Percentiles rank a stretch among this genome's conserved stretches.
phyloP scores from a whole-genome alignment of 2,888 invertebrate species.

The Phytoseiulus persimilis region DNA sequence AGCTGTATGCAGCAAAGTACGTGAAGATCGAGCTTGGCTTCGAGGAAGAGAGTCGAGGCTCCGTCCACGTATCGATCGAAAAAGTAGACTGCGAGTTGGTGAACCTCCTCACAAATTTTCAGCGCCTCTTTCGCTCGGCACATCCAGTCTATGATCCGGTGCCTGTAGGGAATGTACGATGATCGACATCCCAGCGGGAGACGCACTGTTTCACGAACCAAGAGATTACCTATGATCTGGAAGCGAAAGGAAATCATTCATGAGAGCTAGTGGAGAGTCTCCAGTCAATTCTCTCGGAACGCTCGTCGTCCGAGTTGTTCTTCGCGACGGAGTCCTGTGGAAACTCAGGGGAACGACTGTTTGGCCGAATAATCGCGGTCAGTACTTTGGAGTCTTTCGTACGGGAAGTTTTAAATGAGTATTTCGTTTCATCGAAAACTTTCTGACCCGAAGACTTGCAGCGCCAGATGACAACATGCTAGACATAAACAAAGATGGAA shows the following conservation, averaged over 20 bases:
- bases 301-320: too few species aligned
- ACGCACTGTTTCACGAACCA: constrained; percentile 11
- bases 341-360: too few species aligned
- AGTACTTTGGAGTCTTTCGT: too few species aligned
- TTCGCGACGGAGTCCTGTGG: too few species aligned
- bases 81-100: constrained; percentile 17
- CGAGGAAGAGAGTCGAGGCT: not conserved
- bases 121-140: not conserved
- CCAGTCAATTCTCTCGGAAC: too few species aligned
- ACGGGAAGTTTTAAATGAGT: too few species aligned
- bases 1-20: constrained; percentile 6
- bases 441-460: too few species aligned
- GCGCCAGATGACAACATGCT: too few species aligned
- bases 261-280: too few species aligned
- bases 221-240: not conserved
- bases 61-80: constrained; percentile 17
- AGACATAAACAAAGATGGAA: too few species aligned
- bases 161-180: not conserved
- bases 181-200: not conserved
- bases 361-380: too few species aligned
- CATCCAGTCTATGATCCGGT: constrained; percentile 12
- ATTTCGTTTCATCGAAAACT: too few species aligned
- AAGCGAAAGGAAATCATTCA: not conserved
- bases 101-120: not conserved
- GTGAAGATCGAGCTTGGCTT: constrained; percentile 12